These are phyloP conservation scores for Zaprionus taronus DNA, from an alignment of 1,140 invertebrate species.

Conservation along the genomic window DNA sequence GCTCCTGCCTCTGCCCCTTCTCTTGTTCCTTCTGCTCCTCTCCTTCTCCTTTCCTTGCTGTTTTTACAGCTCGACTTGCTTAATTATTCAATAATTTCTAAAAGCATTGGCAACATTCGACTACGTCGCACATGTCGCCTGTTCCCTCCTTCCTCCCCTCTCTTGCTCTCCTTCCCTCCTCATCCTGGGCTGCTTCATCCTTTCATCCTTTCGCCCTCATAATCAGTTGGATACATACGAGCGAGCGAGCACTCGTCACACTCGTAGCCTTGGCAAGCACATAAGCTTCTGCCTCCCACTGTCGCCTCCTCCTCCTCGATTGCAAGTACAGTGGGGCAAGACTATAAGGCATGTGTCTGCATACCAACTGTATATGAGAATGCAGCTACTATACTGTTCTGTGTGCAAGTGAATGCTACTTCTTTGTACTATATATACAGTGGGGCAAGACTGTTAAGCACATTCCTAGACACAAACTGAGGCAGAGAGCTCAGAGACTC, in stretches of 20 bases:
- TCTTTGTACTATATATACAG: no score
- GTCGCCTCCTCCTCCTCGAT: neutral
- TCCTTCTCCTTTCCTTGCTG: neutral
- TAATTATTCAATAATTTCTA: conserved; percentile 83
- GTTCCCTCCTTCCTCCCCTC: neutral
- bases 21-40: neutral
- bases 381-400: no score
- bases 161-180: neutral
- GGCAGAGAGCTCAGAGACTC: no score
- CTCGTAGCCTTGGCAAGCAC: conserved; percentile 1
- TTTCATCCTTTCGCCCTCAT: conserved; percentile 73
- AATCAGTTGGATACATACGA: conserved; percentile 75
- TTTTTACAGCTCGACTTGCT: conserved; percentile 45
- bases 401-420: no score
- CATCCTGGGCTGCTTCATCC: conserved; percentile 53
- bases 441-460: no score
- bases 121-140: conserved; percentile 27
- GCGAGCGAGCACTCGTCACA: conserved; percentile 9
- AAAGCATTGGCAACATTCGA: conserved; percentile 77
- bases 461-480: no score
- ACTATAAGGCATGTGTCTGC: neutral
- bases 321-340: neutral
- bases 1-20: neutral
- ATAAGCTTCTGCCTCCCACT: conserved; percentile 31
- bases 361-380: no score